phyloP scores from a whole-genome alignment of 2,113 vertebrate species.

The Halcyon malimbica region DNA sequence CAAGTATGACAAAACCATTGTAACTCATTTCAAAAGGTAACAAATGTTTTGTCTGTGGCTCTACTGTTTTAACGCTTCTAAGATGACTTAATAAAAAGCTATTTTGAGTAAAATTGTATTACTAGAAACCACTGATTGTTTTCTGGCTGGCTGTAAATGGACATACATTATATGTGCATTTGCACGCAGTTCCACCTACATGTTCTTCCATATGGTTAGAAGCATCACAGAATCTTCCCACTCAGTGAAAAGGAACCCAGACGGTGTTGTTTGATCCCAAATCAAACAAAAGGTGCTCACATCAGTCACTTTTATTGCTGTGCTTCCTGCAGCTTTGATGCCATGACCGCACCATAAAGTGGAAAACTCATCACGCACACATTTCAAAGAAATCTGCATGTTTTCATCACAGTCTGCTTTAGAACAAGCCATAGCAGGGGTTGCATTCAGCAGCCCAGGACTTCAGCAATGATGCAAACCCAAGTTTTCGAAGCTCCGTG shows the following conservation, averaged over 20 bases:
- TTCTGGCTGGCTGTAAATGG: slow-evolving; percentile 9
- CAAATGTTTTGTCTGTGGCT: slow-evolving; percentile 55
- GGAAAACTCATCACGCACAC: neutral
- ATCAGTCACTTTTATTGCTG: neutral
- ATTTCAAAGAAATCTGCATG: neutral
- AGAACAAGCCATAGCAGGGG: neutral
- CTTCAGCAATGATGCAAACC: neutral
- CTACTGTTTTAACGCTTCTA: slow-evolving; percentile 17
- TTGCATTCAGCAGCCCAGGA: neutral
- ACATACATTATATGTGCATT: neutral
- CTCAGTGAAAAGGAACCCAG: neutral
- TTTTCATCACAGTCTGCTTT: neutral
- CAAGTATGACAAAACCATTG: slow-evolving; percentile 45
- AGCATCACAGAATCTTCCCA: neutral
- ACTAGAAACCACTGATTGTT: slow-evolving; percentile 21
- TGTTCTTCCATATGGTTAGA: neutral
- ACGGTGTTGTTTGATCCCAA: neutral
- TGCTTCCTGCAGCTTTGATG: neutral
- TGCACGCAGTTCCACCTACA: neutral
- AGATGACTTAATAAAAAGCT: neutral
- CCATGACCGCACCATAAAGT: neutral
- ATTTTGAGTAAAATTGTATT: neutral
- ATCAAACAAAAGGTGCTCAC: neutral
- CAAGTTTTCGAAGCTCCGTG: neutral
- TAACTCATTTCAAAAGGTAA: slow-evolving; percentile 58